phyloP scores from a whole-genome alignment of 2,797 vertebrate species.

The Halcyon smyrnensis region DNA sequence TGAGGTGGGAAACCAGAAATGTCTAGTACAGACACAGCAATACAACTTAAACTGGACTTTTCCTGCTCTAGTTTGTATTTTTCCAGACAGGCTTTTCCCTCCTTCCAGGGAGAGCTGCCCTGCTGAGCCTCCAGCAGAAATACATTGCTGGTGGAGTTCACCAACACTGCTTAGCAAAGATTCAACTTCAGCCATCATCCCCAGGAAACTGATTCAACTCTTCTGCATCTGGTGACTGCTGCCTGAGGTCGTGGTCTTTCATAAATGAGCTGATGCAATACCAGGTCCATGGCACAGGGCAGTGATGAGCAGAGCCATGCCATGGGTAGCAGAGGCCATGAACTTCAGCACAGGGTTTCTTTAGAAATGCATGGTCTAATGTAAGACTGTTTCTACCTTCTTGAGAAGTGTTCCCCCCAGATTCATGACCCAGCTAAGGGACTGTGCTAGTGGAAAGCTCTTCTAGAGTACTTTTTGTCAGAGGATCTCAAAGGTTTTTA shows the following conservation, averaged over 20 bases:
- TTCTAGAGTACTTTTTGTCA: not conserved
- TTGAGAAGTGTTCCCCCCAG: not conserved
- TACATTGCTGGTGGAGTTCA: rapidly evolving
- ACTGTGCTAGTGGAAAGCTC: not conserved
- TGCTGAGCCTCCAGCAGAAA: not conserved
- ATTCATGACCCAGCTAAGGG: not conserved
- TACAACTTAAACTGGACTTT: not conserved
- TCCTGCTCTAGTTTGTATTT: not conserved
- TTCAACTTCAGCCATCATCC: not conserved
- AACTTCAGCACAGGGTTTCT: not conserved
- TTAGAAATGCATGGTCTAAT: not conserved
- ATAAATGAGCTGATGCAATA: slow-evolving; percentile 6
- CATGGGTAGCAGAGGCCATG: not conserved
- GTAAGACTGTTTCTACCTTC: not conserved
- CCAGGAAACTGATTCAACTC: not conserved
- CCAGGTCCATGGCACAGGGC: not conserved
- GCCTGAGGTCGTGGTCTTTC: not conserved
- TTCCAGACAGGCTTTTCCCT: not conserved
- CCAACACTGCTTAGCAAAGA: not conserved
- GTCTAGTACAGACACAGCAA: not conserved
- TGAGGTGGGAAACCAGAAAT: not conserved
- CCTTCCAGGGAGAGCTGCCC: not conserved
- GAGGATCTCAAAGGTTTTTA: not conserved
- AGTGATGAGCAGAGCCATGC: not conserved
- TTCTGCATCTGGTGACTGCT: not conserved